A percentile compares a stretch with the other conserved stretches of the same genome.
Evolutionary conservation across 1,140 invertebrate species (phyloP).

Genomic region (Drosophila bocki): DNA sequence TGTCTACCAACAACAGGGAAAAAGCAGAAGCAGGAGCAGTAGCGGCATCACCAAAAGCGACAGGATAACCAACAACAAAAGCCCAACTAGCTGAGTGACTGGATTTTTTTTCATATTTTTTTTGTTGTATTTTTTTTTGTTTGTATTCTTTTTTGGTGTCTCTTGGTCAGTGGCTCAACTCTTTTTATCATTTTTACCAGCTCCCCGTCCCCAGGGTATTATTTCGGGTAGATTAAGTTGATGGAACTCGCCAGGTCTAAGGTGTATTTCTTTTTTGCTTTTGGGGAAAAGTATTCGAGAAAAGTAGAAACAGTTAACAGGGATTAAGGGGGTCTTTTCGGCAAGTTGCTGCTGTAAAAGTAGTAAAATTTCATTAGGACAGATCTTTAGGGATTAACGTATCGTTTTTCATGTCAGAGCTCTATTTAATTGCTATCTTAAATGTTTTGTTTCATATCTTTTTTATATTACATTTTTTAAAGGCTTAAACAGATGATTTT

Average conservation of each 20-base stretch:
- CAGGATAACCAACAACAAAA: slow-evolving; percentile 45
- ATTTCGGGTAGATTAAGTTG: slow-evolving; percentile 65
- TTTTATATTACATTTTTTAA: background rate
- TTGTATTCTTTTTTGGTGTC: slow-evolving; percentile 28
- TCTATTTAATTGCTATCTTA: slow-evolving; percentile 5
- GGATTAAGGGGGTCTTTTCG: slow-evolving; percentile 23
- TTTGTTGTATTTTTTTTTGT: slow-evolving; percentile 18
- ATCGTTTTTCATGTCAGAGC: slow-evolving; percentile 6
- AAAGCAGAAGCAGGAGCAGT: slow-evolving; percentile 32
- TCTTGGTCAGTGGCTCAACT: slow-evolving; percentile 78
- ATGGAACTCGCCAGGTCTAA: slow-evolving; percentile 24
- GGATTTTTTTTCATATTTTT: slow-evolving; percentile 17
- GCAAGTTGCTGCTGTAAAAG: background rate
- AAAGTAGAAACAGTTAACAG: slow-evolving; percentile 28
- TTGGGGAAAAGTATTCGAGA: background rate
- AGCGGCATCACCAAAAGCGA: slow-evolving; percentile 20
- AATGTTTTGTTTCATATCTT: background rate
- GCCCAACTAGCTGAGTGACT: slow-evolving; percentile 68
- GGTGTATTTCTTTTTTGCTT: slow-evolving; percentile 21
- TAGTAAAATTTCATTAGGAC: slow-evolving; percentile 18
- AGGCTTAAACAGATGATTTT: background rate
- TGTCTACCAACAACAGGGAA: slow-evolving; percentile 59
- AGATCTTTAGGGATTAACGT: slow-evolving; percentile 4
- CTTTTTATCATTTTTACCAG: slow-evolving; percentile 75
- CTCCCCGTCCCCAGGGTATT: slow-evolving; percentile 58